Percentiles rank a stretch among this genome's conserved stretches.
Evolutionary conservation across 2,888 invertebrate species (phyloP).

Genomic region (Eilema caniola): DNA sequence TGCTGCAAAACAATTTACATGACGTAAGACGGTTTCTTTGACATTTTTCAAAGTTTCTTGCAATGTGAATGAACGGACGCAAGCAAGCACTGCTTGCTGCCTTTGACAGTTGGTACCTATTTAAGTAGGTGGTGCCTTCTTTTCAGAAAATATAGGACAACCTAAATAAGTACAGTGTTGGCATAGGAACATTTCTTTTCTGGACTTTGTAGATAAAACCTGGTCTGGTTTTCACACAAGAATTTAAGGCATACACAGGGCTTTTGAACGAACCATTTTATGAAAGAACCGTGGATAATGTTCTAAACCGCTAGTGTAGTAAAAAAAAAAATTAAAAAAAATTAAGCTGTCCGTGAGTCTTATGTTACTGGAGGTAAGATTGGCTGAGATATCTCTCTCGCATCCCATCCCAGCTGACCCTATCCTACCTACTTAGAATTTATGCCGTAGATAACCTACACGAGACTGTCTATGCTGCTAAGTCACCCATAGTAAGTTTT

Average conservation of each 20-base stretch:
- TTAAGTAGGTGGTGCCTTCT: constrained; percentile 3
- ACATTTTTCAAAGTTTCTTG: constrained; percentile 8
- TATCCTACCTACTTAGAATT: too few species aligned
- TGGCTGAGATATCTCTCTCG: too few species aligned
- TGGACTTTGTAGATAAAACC: neutral
- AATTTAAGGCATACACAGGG: neutral
- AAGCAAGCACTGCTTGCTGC: neutral
- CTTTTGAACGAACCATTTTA: too few species aligned
- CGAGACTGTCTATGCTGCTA: neutral
- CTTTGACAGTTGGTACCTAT: constrained; percentile 4
- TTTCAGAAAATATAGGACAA: constrained; percentile 22
- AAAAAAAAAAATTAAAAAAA: too few species aligned
- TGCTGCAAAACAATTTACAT: constrained; percentile 9
- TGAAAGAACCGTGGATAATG: too few species aligned
- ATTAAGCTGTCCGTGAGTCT: too few species aligned
- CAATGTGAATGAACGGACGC: neutral
- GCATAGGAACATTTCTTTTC: neutral
- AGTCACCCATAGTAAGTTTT: too few species aligned
- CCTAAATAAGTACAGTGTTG: constrained; percentile 11
- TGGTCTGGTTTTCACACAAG: neutral
- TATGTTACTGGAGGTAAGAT: too few species aligned
- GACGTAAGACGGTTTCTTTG: neutral
- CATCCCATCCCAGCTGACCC: too few species aligned
- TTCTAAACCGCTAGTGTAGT: too few species aligned
- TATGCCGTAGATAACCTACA: too few species aligned